phyloP scores from a whole-genome alignment of 2,888 invertebrate genomes.

The Elegia similella region DNA sequence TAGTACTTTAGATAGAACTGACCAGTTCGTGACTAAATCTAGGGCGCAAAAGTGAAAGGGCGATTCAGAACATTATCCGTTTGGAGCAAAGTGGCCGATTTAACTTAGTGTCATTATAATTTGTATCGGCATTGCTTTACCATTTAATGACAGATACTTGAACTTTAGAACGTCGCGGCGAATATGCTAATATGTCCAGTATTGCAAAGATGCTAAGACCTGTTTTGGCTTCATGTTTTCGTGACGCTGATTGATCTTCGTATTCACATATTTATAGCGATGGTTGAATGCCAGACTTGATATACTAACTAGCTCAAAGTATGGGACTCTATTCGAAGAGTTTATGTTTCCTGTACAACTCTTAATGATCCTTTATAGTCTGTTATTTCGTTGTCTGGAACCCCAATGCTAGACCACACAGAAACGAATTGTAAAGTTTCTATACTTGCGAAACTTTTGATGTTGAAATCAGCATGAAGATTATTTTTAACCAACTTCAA shows the following conservation, averaged over 20 bases:
- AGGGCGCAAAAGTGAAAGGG: constrained; percentile 68
- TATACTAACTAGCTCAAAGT: not conserved
- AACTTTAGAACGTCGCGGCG: constrained; percentile 8
- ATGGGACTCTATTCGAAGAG: not conserved
- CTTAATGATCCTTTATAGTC: not conserved
- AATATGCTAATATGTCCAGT: constrained; percentile 13
- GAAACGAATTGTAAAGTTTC: too few species aligned
- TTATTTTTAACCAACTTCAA: too few species aligned
- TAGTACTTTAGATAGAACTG: constrained; percentile 29
- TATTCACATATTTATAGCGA: constrained; percentile 13
- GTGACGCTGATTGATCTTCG: constrained; percentile 14
- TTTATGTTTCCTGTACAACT: not conserved
- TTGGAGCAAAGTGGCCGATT: constrained; percentile 30
- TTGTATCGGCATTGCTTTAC: constrained; percentile 21
- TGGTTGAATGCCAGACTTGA: constrained; percentile 11
- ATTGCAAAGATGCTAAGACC: constrained; percentile 11
- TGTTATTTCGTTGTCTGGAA: too few species aligned
- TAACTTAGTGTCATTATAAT: constrained; percentile 29
- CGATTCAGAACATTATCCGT: constrained; percentile 42
- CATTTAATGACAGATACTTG: constrained; percentile 15
- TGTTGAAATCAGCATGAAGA: too few species aligned
- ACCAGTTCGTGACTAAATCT: constrained; percentile 59
- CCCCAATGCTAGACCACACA: too few species aligned
- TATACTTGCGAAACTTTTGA: too few species aligned
- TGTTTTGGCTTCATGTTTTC: constrained; percentile 3